These are phyloP conservation scores for Galaxea fascicularis DNA, from an alignment of 92 coral and sea anemone species.

Conservation along the genomic window DNA sequence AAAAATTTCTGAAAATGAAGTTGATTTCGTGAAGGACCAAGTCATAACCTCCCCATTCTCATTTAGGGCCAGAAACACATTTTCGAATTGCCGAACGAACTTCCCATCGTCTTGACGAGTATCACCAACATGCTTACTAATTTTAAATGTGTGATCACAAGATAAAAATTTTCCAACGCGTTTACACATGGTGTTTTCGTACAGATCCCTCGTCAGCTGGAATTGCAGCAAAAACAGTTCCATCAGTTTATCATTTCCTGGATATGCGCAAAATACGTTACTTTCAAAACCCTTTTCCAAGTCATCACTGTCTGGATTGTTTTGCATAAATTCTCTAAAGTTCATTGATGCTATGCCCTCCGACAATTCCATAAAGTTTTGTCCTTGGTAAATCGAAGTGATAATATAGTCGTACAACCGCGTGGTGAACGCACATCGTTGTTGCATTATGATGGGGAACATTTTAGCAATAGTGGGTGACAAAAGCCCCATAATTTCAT, in stretches of 20 bases:
- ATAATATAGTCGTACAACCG: constrained; percentile 71
- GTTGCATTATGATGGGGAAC: constrained; percentile 76
- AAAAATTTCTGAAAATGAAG: constrained; percentile 66
- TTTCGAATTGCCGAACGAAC: constrained; percentile 71
- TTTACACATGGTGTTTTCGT: constrained; percentile 68
- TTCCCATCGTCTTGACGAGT: constrained; percentile 50
- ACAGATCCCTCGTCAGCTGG: constrained; percentile 54
- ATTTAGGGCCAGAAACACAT: constrained; percentile 78
- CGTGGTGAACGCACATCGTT: constrained; percentile 68
- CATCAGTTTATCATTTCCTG: constrained; percentile 85
- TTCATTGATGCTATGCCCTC: constrained; percentile 78
- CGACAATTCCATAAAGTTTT: constrained; percentile 70
- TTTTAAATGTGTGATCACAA: constrained; percentile 81
- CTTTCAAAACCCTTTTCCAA: constrained; percentile 52
- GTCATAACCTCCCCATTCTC: constrained; percentile 79
- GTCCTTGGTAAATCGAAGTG: constrained; percentile 77
- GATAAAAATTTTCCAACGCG: constrained; percentile 69
- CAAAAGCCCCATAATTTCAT: constrained; percentile 61
- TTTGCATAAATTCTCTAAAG: constrained; percentile 65
- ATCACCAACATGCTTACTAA: constrained; percentile 66
- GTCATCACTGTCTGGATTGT: constrained; percentile 50
- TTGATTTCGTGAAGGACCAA: constrained; percentile 70
- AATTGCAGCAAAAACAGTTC: constrained; percentile 73
- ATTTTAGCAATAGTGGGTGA: constrained; percentile 48
- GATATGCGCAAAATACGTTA: constrained; percentile 65